Evolutionary conservation across 2,888 invertebrate genomes (phyloP).

Genomic region (Tenthredo distinguenda): DNA sequence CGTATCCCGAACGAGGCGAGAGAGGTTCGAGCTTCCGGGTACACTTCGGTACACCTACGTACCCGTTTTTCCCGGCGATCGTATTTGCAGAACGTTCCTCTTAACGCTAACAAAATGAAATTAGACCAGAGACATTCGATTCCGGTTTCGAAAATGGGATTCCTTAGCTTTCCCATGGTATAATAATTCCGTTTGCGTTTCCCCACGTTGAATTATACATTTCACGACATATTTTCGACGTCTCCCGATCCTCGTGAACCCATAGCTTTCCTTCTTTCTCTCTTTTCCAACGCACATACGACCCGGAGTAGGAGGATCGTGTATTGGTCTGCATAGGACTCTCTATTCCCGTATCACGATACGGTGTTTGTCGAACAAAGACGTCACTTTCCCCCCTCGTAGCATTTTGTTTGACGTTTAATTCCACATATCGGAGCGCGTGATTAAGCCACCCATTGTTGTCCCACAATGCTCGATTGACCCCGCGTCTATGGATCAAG

Average conservation of each 20-base stretch:
- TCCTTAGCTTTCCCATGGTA: background rate
- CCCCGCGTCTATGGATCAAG: conserved; percentile 45
- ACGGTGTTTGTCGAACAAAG: conserved; percentile 48
- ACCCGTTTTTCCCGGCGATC: background rate
- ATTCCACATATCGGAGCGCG: conserved; percentile 52
- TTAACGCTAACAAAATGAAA: background rate
- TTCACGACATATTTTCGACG: too few relatives aligned
- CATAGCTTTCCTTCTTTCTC: background rate
- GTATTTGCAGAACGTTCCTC: background rate
- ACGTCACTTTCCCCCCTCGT: conserved; percentile 38
- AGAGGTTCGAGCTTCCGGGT: background rate
- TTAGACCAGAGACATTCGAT: background rate
- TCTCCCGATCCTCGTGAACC: too few relatives aligned
- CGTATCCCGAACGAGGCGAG: background rate
- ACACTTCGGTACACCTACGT: background rate
- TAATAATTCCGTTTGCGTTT: background rate
- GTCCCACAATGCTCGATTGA: conserved; percentile 51
- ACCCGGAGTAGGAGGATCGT: background rate
- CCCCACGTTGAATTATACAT: background rate
- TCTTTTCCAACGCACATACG: background rate
- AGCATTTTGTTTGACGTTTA: conserved; percentile 52
- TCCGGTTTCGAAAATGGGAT: background rate
- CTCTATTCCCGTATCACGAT: background rate
- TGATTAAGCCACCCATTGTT: conserved; percentile 50
- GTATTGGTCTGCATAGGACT: background rate